Base-by-base conservation (phyloP, 2,888 invertebrate species). In the Terebella lapidaria region DNA sequence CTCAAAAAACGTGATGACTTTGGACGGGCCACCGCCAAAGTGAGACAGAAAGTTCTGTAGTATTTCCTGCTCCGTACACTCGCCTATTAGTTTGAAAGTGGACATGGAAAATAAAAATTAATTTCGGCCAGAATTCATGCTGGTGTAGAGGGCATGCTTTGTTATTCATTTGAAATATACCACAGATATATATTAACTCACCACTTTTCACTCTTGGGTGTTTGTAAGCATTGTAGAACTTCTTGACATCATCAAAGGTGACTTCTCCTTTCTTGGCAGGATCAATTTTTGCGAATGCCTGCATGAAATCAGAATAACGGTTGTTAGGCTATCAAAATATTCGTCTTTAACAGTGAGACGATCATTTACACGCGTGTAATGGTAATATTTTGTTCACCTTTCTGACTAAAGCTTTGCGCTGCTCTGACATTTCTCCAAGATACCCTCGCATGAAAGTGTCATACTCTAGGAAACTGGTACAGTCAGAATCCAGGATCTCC, bases 271-370 rank as follows among this genome's bases (percentile, higher is more conserved):
- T 70, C 59, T 73, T 75, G 24, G 65, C 69, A 5, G 74, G 66
- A 63, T 78, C 76, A 28, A 78, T 68, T 58, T 79, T 79, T 24
- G 57, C 65, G 60, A 76, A 79, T 20, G 78, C 78, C 78, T 79
- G 65, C 3, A 69, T 64, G 10, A 53, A 20, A 53, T 5, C 56
- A 10, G 46, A 57, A 45, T 15, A 52, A 35, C 10, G 10, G 10
- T 15, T 15, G 35, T 49, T n/a, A 49, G 5, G 22, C 24, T n/a
- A 49, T 24, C 49, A 49, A 15, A 15, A 10, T 15, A 15, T n/a
- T 15, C 42, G n/a, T 35, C 42, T n/a, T 35, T 35, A 10, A 35
- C 10, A 35, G 10, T 15, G n/a, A 15, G 10, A 35, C 42, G 42
- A 15, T 10, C n/a, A n/a, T n/a, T n/a, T n/a, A n/a, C n/a, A n/a